These are phyloP conservation scores for Halcyon smyrnensis DNA, from an alignment of 2,797 vertebrate genomes.

Conservation along the genomic window DNA sequence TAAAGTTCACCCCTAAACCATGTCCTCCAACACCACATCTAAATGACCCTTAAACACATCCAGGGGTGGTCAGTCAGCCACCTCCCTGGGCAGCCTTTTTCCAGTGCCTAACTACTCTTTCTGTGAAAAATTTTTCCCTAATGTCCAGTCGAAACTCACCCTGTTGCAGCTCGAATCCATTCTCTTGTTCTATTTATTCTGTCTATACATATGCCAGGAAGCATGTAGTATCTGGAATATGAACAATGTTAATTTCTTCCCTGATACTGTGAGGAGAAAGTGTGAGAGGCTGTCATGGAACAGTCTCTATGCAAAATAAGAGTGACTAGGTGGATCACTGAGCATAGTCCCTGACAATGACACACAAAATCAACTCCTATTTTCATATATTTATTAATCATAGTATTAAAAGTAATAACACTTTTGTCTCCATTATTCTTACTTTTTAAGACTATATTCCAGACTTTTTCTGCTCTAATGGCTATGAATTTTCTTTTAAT, in stretches of 20 bases:
- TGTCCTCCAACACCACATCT: no score
- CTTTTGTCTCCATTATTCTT: not conserved
- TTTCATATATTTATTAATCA: not conserved
- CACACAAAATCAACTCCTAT: not conserved
- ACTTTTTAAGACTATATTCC: not conserved
- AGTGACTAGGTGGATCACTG: not conserved
- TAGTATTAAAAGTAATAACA: not conserved
- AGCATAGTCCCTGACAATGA: not conserved
- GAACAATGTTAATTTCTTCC: not conserved
- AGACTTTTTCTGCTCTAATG: not conserved
- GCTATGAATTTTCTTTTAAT: not conserved
- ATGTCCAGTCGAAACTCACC: no score
- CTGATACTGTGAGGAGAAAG: not conserved
- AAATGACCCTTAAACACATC: no score
- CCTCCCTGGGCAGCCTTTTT: no score
- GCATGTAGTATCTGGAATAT: not conserved
- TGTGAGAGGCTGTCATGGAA: not conserved
- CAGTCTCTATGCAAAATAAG: not conserved
- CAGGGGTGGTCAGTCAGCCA: no score
- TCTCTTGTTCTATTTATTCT: no score
- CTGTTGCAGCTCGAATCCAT: no score
- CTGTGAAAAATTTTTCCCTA: no score
- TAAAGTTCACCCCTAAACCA: no score
- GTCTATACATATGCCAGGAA: not conserved
- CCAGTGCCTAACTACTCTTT: no score